phyloP scores from a whole-genome alignment of 1,140 invertebrate genomes.

The Euborellia annulipes region DNA sequence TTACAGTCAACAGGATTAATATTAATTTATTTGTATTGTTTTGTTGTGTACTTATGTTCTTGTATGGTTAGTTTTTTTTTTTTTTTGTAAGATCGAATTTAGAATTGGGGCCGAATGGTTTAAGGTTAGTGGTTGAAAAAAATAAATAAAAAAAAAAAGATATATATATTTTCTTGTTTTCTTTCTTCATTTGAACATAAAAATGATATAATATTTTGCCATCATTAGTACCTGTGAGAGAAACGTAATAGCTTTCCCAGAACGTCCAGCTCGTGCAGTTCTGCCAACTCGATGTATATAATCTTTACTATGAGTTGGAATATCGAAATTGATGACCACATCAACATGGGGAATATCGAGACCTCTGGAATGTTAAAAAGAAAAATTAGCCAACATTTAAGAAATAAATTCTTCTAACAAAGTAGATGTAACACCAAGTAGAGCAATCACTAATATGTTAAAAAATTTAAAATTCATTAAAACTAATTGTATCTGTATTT shows the following conservation, averaged over 20 bases:
- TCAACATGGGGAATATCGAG: constrained; percentile 98
- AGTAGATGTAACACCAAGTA: not conserved
- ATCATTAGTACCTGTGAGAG: constrained; percentile 66
- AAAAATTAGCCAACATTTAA: not conserved
- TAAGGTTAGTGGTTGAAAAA: no score
- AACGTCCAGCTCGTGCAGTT: constrained; percentile 85
- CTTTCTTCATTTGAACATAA: no score
- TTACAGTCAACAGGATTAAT: no score
- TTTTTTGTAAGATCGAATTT: no score
- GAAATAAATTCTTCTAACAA: not conserved
- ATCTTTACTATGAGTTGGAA: constrained; percentile 90
- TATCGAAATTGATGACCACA: constrained; percentile 94
- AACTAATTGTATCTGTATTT: no score
- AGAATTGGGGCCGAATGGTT: no score
- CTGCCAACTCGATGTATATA: constrained; percentile 77
- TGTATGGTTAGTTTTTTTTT: no score
- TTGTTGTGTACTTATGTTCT: no score
- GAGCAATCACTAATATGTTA: not conserved
- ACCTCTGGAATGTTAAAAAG: constrained; percentile 45
- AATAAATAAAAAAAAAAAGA: no score
- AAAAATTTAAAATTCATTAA: not conserved
- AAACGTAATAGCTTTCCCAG: constrained; percentile 70
- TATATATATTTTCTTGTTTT: no score
- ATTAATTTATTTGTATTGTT: no score
- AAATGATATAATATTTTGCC: no score